These are phyloP conservation scores for Lasioglossum malachurum DNA, from an alignment of 2,888 invertebrate genomes.

Conservation along the genomic window DNA sequence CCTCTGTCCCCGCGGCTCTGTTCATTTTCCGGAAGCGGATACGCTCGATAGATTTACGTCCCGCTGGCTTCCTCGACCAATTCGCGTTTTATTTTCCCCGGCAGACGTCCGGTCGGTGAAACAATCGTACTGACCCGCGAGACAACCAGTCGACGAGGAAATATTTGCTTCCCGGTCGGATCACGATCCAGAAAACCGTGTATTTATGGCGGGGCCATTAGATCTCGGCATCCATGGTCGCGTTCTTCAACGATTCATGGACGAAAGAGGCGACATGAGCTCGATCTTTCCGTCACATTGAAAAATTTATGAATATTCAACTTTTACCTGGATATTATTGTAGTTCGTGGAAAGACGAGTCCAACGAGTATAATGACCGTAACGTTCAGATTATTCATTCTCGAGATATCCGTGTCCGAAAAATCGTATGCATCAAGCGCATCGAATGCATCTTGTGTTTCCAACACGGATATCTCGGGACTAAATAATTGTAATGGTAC, in stretches of 20 bases:
- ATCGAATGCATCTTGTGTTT: not conserved
- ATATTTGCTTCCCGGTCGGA: conserved; percentile 13
- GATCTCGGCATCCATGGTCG: not conserved
- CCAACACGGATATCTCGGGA: not conserved
- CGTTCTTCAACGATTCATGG: not conserved
- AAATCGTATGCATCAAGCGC: not conserved
- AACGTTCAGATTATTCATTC: not conserved
- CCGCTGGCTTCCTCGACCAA: not conserved
- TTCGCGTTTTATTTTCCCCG: not conserved
- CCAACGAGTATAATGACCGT: not conserved
- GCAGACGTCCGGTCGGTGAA: not conserved
- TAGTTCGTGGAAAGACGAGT: not conserved
- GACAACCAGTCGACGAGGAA: not conserved
- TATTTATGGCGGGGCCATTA: conserved; percentile 3
- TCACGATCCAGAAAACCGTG: not conserved
- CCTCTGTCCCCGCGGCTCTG: not conserved
- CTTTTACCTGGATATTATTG: not conserved
- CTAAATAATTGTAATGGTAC: not conserved
- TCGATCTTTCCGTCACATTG: not conserved
- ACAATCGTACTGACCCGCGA: not conserved
- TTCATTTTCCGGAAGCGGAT: not conserved
- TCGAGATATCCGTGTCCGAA: not conserved
- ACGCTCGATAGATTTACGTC: conserved; percentile 4
- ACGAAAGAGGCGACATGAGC: not conserved
- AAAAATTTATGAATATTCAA: not conserved